Evolutionary conservation across 2,888 invertebrate genomes (phyloP).

Genomic region (Xestia sexstrigata): DNA sequence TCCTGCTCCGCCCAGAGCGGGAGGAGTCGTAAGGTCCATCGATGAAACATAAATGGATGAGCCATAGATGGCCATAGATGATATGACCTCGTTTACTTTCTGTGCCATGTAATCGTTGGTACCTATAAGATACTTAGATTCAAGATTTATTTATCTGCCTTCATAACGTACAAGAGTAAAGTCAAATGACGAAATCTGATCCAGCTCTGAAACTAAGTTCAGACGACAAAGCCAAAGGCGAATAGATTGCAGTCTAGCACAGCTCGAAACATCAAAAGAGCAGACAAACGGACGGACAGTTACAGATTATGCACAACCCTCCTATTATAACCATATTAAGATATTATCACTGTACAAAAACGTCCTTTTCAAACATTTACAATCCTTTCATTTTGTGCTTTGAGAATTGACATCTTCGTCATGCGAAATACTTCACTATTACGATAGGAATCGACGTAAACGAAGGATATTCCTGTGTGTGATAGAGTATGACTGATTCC

Average conservation of each 20-base stretch:
- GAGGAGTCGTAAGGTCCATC: too few relatives aligned
- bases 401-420: conserved; percentile 68
- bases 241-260: background rate
- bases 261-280: conserved; percentile 80
- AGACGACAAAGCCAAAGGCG: background rate
- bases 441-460: too few relatives aligned
- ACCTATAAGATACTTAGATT: background rate
- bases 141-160: background rate
- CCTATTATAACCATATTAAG: conserved; percentile 88
- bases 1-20: too few relatives aligned
- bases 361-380: conserved; percentile 81
- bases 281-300: conserved; percentile 82
- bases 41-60: too few relatives aligned
- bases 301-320: conserved; percentile 88
- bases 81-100: background rate
- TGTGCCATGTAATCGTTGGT: background rate
- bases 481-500: background rate
- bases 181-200: background rate
- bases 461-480: background rate
- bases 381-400: conserved; percentile 82
- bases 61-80: too few relatives aligned
- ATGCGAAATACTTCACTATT: conserved; percentile 67
- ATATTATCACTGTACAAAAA: conserved; percentile 85
- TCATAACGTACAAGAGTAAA: background rate
- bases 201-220: background rate